Evolutionary conservation across 2,888 invertebrate genomes (phyloP).

Genomic region (Operophtera brumata): DNA sequence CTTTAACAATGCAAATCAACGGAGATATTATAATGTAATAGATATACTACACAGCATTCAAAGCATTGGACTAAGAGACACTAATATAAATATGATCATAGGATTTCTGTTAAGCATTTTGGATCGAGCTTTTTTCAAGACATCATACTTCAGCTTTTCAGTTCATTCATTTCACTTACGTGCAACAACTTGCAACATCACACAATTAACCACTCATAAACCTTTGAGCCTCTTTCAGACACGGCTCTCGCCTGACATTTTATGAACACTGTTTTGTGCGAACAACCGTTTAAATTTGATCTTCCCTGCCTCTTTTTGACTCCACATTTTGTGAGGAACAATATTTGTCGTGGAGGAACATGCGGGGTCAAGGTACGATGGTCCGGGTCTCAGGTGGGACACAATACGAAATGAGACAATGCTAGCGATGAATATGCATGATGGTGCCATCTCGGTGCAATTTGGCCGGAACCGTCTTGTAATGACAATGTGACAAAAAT

Average conservation of each 20-base stretch:
- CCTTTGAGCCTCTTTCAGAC: constrained; percentile 50
- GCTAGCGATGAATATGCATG: constrained; percentile 72
- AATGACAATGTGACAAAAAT: constrained; percentile 77
- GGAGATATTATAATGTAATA: too few relatives aligned
- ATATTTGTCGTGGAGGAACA: constrained; percentile 11
- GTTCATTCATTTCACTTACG: neutral
- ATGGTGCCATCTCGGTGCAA: constrained; percentile 72
- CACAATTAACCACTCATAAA: constrained; percentile 47
- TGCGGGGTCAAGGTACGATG: constrained; percentile 42
- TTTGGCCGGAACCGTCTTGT: constrained; percentile 71
- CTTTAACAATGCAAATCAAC: constrained; percentile 6
- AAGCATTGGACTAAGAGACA: too few relatives aligned
- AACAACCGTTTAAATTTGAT: constrained; percentile 36
- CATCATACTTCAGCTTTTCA: neutral
- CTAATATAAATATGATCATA: too few relatives aligned
- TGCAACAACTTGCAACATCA: constrained; percentile 16
- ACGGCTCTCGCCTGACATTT: constrained; percentile 60
- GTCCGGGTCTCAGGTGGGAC: constrained; percentile 50
- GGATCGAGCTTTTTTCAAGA: too few relatives aligned
- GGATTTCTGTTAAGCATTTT: too few relatives aligned
- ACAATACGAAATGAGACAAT: constrained; percentile 72
- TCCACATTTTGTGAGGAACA: neutral
- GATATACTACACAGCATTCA: too few relatives aligned
- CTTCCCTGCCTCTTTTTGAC: constrained; percentile 26
- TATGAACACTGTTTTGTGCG: constrained; percentile 63